Evolutionary conservation across 1,140 invertebrate species (phyloP).

Genomic region (Probaryconus sp.): DNA sequence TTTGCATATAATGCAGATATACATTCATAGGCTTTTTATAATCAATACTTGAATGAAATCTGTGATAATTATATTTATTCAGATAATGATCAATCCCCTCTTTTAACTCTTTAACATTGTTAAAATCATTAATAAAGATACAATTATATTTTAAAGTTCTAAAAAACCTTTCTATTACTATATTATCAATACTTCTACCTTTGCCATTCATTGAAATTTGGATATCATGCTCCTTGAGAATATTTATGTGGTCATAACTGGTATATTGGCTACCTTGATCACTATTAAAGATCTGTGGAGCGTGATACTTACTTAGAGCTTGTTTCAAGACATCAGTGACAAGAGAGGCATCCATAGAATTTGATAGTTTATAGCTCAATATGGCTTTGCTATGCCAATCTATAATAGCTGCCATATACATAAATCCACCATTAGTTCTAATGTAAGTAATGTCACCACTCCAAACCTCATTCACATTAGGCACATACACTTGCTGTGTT

Average conservation of each 20-base stretch:
- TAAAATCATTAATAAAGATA: constrained; percentile 16
- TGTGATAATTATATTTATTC: constrained; percentile 7
- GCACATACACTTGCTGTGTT: constrained; percentile 3
- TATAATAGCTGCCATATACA: constrained; percentile 13
- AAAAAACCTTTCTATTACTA: constrained; percentile 5
- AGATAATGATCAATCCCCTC: constrained; percentile 1
- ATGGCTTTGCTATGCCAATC: constrained; percentile 15
- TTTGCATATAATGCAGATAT: no score
- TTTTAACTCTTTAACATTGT: constrained; percentile 2
- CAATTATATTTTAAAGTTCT: constrained; percentile 14
- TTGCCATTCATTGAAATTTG: constrained; percentile 10
- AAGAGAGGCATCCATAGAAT: not conserved
- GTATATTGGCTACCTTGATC: constrained; percentile 15
- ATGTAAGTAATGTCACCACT: constrained; percentile 12
- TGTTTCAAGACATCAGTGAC: constrained; percentile 4
- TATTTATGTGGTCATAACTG: constrained; percentile 2
- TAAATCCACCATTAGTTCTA: not conserved
- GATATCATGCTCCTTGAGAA: constrained; percentile 2
- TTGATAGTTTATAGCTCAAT: constrained; percentile 14
- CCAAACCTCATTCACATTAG: constrained; percentile 12
- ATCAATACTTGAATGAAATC: constrained; percentile 9
- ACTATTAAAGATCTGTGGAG: constrained; percentile 11
- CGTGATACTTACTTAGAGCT: not conserved
- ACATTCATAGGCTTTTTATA: constrained; percentile 13
- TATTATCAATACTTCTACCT: constrained; percentile 13